Evolutionary conservation across 2,797 vertebrate genomes (phyloP).

Genomic region (Sebastes oblongus): DNA sequence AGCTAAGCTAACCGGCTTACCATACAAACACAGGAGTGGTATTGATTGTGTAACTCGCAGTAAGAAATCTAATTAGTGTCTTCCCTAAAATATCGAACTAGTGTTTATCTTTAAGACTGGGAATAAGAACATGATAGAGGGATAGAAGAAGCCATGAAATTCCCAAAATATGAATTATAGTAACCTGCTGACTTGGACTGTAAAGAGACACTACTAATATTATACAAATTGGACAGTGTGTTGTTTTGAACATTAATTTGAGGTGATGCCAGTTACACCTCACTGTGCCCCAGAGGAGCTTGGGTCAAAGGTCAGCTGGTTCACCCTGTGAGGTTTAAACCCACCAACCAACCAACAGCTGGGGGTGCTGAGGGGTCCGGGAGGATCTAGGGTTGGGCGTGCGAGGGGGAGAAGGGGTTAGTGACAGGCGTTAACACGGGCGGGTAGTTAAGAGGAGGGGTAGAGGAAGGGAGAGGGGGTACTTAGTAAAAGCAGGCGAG

Average conservation of each 20-base stretch:
- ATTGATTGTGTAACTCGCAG: neutral
- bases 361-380: conserved; percentile 13
- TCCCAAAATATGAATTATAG: neutral
- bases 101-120: neutral
- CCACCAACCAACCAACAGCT: conserved; percentile 2
- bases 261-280: neutral
- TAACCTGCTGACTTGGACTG: neutral
- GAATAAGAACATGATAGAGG: neutral
- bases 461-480: conserved; percentile 18
- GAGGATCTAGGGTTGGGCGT: conserved; percentile 26
- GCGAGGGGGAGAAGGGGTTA: conserved; percentile 49
- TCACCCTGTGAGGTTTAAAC: conserved; percentile 19
- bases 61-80: neutral
- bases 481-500: conserved; percentile 63
- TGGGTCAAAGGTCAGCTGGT: conserved; percentile 19
- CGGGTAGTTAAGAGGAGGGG: conserved; percentile 37
- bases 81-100: neutral
- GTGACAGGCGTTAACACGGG: conserved; percentile 55
- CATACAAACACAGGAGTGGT: neutral
- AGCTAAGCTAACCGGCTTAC: neutral
- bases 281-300: conserved; percentile 24
- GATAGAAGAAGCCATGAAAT: neutral
- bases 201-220: neutral
- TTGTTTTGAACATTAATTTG: neutral
- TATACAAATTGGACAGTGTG: neutral